Conservation (phyloP, 2,797 vertebrate species). For the Carduelis carduelis region DNA sequence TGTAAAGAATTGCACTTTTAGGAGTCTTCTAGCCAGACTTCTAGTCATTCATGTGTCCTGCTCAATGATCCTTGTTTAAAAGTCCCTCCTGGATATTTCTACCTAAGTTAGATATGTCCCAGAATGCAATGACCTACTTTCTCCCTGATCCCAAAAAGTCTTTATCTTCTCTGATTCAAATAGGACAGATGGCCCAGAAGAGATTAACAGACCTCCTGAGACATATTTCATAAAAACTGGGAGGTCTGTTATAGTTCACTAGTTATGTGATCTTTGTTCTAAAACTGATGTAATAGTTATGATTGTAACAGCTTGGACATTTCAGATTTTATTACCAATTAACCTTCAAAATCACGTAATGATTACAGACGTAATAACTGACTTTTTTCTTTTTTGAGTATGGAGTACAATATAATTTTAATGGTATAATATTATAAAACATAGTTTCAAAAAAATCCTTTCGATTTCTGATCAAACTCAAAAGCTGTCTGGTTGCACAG, state of each 20-base stretch:
- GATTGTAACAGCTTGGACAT: constrained; percentile 58
- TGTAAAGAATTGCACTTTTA: neutral
- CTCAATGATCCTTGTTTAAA: constrained; percentile 26
- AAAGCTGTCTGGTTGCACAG: neutral
- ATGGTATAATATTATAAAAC: neutral
- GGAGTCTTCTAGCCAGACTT: neutral
- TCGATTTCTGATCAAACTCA: neutral
- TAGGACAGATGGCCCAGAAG: constrained; percentile 51
- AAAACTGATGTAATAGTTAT: constrained; percentile 46
- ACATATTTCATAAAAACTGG: constrained; percentile 38
- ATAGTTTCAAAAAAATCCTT: neutral
- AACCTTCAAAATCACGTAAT: constrained; percentile 61
- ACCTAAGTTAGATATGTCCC: neutral
- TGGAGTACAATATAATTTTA: neutral
- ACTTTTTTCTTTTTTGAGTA: neutral
- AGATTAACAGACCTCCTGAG: constrained; percentile 50
- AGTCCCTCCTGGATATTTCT: neutral
- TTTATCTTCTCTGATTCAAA: constrained; percentile 18
- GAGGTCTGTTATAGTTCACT: constrained; percentile 48
- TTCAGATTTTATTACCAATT: constrained; percentile 57
- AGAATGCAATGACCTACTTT: constrained; percentile 28
- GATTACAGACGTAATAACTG: constrained; percentile 17
- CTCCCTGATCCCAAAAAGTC: neutral
- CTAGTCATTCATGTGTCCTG: neutral
- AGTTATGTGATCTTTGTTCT: constrained; percentile 58